phyloP scores from a whole-genome alignment of 2,888 invertebrate genomes.

The Drosophila algonquin region DNA sequence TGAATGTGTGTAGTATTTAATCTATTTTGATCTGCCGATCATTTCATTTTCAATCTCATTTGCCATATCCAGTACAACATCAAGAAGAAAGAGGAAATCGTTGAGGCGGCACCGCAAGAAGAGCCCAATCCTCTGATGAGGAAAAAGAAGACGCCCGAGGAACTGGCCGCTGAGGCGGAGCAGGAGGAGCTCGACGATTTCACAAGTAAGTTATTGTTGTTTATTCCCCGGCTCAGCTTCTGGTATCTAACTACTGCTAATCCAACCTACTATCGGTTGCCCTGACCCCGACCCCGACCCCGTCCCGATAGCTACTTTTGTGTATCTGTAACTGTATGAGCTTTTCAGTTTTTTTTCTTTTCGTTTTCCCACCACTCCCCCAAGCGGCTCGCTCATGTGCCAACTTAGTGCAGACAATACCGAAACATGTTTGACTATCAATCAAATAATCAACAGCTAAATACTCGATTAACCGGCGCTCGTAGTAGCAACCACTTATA shows the following conservation, averaged over 20 bases:
- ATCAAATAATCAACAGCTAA: constrained; percentile 32
- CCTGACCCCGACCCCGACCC: background rate
- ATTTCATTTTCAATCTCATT: constrained; percentile 4
- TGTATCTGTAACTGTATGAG: constrained; percentile 50
- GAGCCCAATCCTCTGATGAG: constrained; percentile 97
- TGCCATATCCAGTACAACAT: constrained; percentile 95
- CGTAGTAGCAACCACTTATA: constrained; percentile 46
- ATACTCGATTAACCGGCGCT: constrained; percentile 48
- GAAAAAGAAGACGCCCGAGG: constrained; percentile 99
- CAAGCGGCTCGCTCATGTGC: constrained; percentile 25
- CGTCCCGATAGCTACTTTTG: constrained; percentile 32
- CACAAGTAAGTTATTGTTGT: constrained; percentile 89
- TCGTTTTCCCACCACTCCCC: constrained; percentile 33
- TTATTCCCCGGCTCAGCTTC: constrained; percentile 5
- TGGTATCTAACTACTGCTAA: constrained; percentile 46
- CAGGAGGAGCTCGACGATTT: constrained; percentile 97
- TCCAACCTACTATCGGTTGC: constrained; percentile 26
- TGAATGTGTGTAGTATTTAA: background rate
- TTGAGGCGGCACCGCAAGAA: constrained; percentile 92
- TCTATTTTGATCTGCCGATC: constrained; percentile 16
- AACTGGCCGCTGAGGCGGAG: constrained; percentile 97
- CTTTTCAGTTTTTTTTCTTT: constrained; percentile 47
- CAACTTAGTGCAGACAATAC: constrained; percentile 24
- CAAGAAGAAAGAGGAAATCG: constrained; percentile 97
- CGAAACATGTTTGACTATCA: constrained; percentile 27